Percentiles rank a stretch among this genome's conserved stretches.
Evolutionary conservation across 2,888 invertebrate species (phyloP).

Genomic region (Drosophila mercatorum): DNA sequence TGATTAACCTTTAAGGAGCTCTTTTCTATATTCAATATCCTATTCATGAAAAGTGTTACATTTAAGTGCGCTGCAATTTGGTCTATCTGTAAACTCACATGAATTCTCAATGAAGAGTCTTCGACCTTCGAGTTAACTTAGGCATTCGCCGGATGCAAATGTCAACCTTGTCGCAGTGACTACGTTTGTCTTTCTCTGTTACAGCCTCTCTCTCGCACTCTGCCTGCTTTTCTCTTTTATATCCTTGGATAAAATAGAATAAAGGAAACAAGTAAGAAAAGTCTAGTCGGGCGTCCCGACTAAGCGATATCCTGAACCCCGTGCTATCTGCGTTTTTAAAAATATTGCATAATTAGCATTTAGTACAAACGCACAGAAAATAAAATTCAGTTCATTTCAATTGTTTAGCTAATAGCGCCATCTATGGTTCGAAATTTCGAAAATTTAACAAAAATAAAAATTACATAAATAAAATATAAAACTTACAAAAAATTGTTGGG

Average conservation of each 20-base stretch:
- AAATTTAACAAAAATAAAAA: no score
- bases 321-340: no score
- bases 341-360: no score
- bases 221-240: neutral
- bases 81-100: slow-evolving; percentile 9
- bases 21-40: neutral
- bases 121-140: slow-evolving; percentile 33
- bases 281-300: no score
- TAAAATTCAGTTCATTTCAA: no score
- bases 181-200: neutral
- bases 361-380: no score
- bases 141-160: slow-evolving; percentile 29
- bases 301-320: no score
- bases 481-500: no score
- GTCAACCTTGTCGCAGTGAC: slow-evolving; percentile 20
- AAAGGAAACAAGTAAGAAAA: no score
- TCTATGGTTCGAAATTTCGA: no score
- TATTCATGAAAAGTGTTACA: slow-evolving; percentile 2
- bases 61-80: slow-evolving; percentile 22
- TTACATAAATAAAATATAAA: no score
- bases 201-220: neutral
- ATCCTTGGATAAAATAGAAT: neutral
- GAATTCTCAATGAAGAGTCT: slow-evolving; percentile 32
- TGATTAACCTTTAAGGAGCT: neutral
- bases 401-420: no score